Evolutionary conservation across 2,113 vertebrate species (phyloP), one percentile per base, ranked within the genome.

Genomic region (Oryzias woworae): DNA sequence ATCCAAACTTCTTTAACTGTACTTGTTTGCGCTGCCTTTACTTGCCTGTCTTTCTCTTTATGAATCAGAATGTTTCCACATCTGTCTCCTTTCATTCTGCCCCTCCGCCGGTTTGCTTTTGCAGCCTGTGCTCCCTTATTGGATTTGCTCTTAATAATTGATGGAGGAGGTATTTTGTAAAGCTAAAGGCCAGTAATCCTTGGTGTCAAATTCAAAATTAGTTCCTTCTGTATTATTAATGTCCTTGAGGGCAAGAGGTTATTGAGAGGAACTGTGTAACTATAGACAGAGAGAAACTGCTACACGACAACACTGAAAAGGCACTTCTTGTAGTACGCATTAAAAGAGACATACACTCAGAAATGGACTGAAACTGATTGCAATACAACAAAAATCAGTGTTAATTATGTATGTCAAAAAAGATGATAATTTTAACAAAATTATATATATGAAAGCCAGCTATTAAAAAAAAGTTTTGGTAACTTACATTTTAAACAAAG

Each of bases 161-260:
- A 95, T 88, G 66, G 83, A 78, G 90, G 90, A 92, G 93, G 92
- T 87, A 89, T 93, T 95, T 94, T 87, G 93, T 92, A 92, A 92
- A 91, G 90, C 87, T 90, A 87, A 93, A 92, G 92, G 92, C 89
- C 82, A 66, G 86, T 92, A 92, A 92, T 94, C 87, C 89, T 92
- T 83, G 92, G 94, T 95, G 92, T 95, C 94, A 92, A 92, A 88
- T 94, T 94, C 92, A 83, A 92, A 94, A 94, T 95, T 90, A 92
- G 91, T 92, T 93, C 91, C 87, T 92, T 84, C 79, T 95, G 85
- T 91, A 94, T 94, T 91, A 93, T 94, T 92, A 85, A 93, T 86
- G 58, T 47, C 14, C 45, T 72, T 43, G 73, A 85, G 85, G 78
- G 88, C 85, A 85, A 71, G 64, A 81, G 82, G 68, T 83, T 85